Base-by-base conservation (phyloP, 2,797 vertebrate species). In the Pseudomugil tenellus region DNA sequence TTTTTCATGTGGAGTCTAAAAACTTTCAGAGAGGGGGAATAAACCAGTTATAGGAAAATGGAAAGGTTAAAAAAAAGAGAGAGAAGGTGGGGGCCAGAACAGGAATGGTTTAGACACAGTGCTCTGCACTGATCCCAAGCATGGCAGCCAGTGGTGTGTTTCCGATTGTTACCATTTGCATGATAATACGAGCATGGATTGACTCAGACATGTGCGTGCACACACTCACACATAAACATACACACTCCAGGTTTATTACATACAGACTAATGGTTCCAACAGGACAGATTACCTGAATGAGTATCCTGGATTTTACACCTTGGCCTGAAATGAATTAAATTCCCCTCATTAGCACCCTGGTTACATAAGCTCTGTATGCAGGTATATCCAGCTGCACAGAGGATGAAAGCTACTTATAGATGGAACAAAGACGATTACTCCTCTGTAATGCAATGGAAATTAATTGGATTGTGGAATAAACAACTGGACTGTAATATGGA, bases 321-420 rank as follows among this genome's bases (percentile, higher is more conserved):
- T 84, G 72, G 68, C 67, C 71, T 53, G 70, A 78, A 88, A 90
- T 83, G 77, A 85, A 89, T 84, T 59, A 81, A 77, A 86, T 81
- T 62, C 63, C 58, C 70, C 74, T 72, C 68, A 84, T 89, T 87
- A 85, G 70, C 72, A 74, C 70, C 11, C 72, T 34, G 84, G 86
- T 90, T 90, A 83, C 84, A 85, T 88, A 87, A 90, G 65, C 85
- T 78, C 35, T 29, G 67, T 72, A 65, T 56, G 66, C 78, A 89
- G 87, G 83, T 87, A 83, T 72, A 88, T 84, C 73, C 84, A 89
- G 84, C 89, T 85, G 86, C 82, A 88, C 71, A 34, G 76, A 89
- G 81, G 83, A 88, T 81, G 79, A 90, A 91, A 92, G 86, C 84
- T 89, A 87, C 93, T 94, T 93, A 91, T 77, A 79, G 67, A 79